These are phyloP conservation scores for Varecia variegata DNA, from an alignment of 2,797 vertebrate species.

Conservation along the genomic window DNA sequence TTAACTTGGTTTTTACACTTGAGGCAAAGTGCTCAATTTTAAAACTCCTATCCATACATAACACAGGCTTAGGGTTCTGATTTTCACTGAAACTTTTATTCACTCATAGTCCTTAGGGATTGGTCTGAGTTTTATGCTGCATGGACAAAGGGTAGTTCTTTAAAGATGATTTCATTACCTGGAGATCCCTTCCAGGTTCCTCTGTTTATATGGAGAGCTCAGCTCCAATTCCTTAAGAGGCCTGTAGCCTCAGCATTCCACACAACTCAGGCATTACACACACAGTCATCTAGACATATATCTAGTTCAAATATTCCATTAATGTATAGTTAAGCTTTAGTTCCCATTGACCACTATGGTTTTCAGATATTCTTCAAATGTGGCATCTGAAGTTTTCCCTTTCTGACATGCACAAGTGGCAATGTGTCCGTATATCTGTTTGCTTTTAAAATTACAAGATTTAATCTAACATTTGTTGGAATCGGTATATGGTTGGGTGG, in stretches of 20 bases:
- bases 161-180: conserved; percentile 15
- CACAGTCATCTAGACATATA: not conserved
- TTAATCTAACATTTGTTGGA: conserved; percentile 21
- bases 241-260: not conserved
- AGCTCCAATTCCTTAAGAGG: not conserved
- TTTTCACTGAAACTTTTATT: not conserved
- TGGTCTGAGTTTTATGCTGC: not conserved
- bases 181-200: not conserved
- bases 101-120: not conserved
- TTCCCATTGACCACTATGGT: not conserved
- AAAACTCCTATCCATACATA: not conserved
- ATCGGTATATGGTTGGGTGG: not conserved
- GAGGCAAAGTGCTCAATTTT: not conserved
- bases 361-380: not conserved
- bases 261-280: not conserved
- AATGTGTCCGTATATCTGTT: not conserved
- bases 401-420: not conserved
- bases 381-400: not conserved
- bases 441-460: conserved; percentile 41
- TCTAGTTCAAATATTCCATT: not conserved
- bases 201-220: not conserved
- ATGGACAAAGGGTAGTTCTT: too few relatives aligned
- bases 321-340: not conserved
- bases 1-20: not conserved
- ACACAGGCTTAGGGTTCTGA: not conserved